phyloP scores from a whole-genome alignment of 1,140 invertebrate species.

The Mizuhopecten yessoensis region DNA sequence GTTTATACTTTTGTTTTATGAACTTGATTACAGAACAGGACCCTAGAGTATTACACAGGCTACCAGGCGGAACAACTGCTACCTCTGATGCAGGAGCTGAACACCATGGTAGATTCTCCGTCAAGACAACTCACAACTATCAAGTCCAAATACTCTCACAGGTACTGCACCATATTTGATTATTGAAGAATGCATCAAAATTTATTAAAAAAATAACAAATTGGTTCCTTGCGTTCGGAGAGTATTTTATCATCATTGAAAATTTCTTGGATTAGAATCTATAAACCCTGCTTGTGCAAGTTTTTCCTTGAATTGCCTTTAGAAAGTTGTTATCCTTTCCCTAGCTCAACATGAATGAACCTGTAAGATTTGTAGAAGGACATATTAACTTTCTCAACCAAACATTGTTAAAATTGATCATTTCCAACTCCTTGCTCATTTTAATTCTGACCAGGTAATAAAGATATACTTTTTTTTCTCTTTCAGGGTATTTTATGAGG shows the following conservation, averaged over 20 bases:
- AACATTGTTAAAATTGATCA: too few relatives aligned
- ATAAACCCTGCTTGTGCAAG: background rate
- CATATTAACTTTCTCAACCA: too few relatives aligned
- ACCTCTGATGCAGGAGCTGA: conserved; percentile 89
- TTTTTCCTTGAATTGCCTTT: too few relatives aligned
- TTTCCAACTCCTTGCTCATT: too few relatives aligned
- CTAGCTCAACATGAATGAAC: too few relatives aligned
- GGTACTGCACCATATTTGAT: conserved; percentile 86
- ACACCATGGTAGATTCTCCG: conserved; percentile 90
- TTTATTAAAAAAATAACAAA: too few relatives aligned
- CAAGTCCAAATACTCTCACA: conserved; percentile 96
- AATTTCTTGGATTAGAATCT: background rate
- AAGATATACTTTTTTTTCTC: conserved; percentile 68
- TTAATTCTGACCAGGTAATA: too few relatives aligned
- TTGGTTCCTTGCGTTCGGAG: too few relatives aligned
- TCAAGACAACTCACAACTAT: conserved; percentile 92
- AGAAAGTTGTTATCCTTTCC: too few relatives aligned
- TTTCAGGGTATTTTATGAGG: conserved; percentile 91
- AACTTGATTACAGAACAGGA: conserved; percentile 88
- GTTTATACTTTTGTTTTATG: too few relatives aligned
- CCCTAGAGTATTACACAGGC: conserved; percentile 93
- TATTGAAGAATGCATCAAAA: background rate
- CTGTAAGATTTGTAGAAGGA: too few relatives aligned
- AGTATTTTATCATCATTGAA: background rate
- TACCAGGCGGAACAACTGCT: conserved; percentile 91